Conservation (phyloP, 2,113 vertebrate species). For the Nanger granti region DNA sequence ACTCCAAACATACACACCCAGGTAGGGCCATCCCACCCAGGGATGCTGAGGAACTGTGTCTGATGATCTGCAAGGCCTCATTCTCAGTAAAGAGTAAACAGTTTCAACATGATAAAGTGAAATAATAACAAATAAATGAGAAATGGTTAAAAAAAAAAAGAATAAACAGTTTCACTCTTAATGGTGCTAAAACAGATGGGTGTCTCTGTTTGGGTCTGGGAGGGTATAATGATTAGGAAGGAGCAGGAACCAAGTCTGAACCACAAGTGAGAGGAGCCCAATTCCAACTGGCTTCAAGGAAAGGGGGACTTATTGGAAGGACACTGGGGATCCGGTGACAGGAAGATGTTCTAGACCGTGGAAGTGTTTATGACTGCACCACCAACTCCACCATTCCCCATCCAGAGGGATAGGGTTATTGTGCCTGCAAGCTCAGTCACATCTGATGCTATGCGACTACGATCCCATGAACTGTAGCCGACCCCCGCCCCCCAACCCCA, state of each 20-base stretch:
- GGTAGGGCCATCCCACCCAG: rapidly evolving
- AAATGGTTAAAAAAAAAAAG: too few species aligned
- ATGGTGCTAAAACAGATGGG: background rate
- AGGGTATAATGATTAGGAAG: background rate
- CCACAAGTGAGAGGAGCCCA: background rate
- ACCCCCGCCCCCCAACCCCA: too few species aligned
- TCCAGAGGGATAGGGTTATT: too few species aligned
- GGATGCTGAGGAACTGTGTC: too few species aligned
- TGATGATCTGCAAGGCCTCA: background rate
- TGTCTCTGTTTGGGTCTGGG: background rate
- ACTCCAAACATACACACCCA: background rate
- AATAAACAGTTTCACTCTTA: background rate
- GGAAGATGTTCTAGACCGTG: too few species aligned
- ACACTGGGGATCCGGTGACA: background rate
- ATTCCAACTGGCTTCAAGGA: background rate
- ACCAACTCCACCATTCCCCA: too few species aligned
- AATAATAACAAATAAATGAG: too few species aligned
- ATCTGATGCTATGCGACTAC: rapidly evolving
- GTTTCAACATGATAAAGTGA: too few species aligned
- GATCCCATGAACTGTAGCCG: background rate
- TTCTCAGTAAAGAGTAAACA: background rate
- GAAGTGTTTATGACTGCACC: too few species aligned
- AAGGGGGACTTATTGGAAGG: background rate
- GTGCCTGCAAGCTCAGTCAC: background rate
- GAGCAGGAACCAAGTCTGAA: background rate